Evolutionary conservation across 2,113 vertebrate species (phyloP).

Genomic region (Hyperopisus bebe): DNA sequence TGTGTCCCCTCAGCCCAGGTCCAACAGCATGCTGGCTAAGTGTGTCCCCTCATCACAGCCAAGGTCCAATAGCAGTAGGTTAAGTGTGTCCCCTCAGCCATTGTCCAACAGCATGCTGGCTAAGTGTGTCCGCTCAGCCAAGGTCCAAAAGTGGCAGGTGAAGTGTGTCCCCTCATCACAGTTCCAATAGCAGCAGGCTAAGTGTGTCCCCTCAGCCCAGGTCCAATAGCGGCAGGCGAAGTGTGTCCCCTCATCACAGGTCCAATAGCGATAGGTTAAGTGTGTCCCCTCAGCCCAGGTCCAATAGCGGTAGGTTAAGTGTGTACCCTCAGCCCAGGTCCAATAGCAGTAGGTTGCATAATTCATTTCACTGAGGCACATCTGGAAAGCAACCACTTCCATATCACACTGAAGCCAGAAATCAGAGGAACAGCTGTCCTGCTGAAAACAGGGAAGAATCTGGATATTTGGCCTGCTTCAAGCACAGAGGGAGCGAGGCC

Average conservation of each 20-base stretch:
- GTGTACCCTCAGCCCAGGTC: not conserved
- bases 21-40: no score
- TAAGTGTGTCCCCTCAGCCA: no score
- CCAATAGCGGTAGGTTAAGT: not conserved
- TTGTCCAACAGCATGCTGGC: no score
- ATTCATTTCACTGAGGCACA: constrained; percentile 7
- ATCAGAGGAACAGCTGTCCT: constrained; percentile 13
- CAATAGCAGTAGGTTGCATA: not conserved
- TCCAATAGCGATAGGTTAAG: not conserved
- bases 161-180: no score
- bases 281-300: not conserved
- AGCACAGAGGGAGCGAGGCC: not conserved
- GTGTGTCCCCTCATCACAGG: not conserved
- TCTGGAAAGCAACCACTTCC: constrained; percentile 17
- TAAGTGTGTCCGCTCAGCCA: no score
- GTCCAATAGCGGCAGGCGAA: no score
- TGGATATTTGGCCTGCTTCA: not conserved
- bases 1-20: not conserved
- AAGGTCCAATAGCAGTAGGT: no score
- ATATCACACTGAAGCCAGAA: constrained; percentile 7
- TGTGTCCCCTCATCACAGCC: no score
- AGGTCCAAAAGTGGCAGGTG: no score
- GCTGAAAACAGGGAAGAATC: not conserved
- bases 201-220: no score
- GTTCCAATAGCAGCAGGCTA: no score